Percentiles rank a stretch among this genome's conserved stretches.
phyloP scores from a whole-genome alignment of 92 coral and sea anemone species.

The Phenganax subtilis region DNA sequence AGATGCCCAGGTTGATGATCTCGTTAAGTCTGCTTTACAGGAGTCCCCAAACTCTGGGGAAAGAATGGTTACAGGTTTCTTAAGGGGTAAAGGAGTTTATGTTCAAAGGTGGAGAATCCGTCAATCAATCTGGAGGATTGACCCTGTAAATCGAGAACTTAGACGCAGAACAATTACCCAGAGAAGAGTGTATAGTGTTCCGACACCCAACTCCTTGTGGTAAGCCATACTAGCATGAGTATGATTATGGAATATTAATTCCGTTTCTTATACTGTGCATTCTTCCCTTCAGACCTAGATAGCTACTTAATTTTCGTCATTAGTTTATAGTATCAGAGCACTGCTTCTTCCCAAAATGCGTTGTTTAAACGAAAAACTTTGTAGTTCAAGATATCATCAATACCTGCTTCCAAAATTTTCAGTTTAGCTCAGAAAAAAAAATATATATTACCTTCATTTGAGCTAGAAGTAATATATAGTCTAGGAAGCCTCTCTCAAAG shows the following conservation, averaged over 20 bases:
- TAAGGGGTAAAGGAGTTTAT: slow-evolving; percentile 56
- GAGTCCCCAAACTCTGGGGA: slow-evolving; percentile 61
- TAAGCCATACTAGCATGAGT: slow-evolving; percentile 17
- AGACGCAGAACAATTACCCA: slow-evolving; percentile 51
- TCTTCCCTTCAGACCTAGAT: too few relatives aligned
- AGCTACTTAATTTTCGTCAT: too few relatives aligned
- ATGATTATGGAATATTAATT: background rate
- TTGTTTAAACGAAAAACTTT: too few relatives aligned
- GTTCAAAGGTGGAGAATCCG: slow-evolving; percentile 58
- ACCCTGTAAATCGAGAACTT: slow-evolving; percentile 54
- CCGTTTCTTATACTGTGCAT: too few relatives aligned
- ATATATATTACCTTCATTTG: too few relatives aligned
- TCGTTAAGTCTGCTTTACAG: slow-evolving; percentile 45
- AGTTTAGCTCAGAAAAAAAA: too few relatives aligned
- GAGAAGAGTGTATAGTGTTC: slow-evolving; percentile 58
- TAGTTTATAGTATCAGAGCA: too few relatives aligned
- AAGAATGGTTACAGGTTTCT: slow-evolving; percentile 57
- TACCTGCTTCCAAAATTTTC: too few relatives aligned
- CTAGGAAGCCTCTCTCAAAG: too few relatives aligned
- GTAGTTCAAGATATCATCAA: too few relatives aligned
- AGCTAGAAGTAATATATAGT: too few relatives aligned
- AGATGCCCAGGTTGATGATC: slow-evolving; percentile 47
- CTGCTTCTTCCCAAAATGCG: too few relatives aligned
- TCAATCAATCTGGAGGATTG: slow-evolving; percentile 53
- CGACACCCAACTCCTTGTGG: slow-evolving; percentile 61